Evolutionary conservation across 1,140 invertebrate species (phyloP), one percentile per base, ranked within the genome.

Genomic region (Leptoteleia sp.): DNA sequence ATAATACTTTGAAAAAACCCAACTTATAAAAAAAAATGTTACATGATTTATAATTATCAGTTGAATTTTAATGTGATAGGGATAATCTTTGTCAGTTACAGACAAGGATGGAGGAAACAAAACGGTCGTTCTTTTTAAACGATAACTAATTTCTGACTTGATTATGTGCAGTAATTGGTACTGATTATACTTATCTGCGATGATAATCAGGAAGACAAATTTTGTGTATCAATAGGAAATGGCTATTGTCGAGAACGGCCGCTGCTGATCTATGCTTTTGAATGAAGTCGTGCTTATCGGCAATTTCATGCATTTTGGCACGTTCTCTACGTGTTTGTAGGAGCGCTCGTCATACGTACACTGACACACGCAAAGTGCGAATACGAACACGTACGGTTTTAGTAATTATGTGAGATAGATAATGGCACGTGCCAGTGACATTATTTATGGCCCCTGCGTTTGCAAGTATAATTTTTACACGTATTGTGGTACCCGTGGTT

Each of bases 401-500:
- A 17, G 62, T 68, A 76, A 81, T 81, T 79, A 78, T 70, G 72
- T 70, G 67, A 82, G 81, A 76, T 73, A 80, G 80, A 85, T 82
- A 84, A 85, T 83, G 79, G 81, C 81, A 82, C 82, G 84, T 84
- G 82, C 79, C 81, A 50, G 42, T 82, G 82, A 85, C 83, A 76
- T 83, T 84, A 84, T 82, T 85, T 84, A 85, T 76, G 81, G 71
- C 64, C 61, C 48, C 16, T 29, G 55, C 64, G 80, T 84, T 84
- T 83, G 83, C 82, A 85, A 85, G 83, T 85, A 83, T 83, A 83
- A 85, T 85, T 82, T 84, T 83, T 81, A 85, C 82, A 83, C 80
- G 81, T 82, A 79, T 80, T 73, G 68, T 82, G 68, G 84, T 68
- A 48, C 75, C 61, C 16, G 65, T 47, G 78, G 73, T 79, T 77